Evolutionary conservation across 2,797 vertebrate species (phyloP), one percentile per base, ranked within the genome.

Genomic region (Sebastes vulpes): DNA sequence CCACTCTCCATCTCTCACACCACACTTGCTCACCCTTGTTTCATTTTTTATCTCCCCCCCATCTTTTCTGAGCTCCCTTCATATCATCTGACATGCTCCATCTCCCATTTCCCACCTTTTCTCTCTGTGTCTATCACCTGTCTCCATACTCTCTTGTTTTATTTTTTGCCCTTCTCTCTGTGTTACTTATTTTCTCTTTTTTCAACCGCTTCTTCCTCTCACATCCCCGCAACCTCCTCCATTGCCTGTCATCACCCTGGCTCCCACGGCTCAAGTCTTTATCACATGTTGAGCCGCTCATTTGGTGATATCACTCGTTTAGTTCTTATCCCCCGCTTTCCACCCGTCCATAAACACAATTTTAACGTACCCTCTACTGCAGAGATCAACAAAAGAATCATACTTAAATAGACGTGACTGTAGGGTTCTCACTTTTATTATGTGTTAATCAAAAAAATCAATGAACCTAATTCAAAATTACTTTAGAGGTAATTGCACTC

Each of bases 41-140:
- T 78, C 31, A 81, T 73, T 82, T 87, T 82, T 77, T 66, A 57
- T 72, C 9, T 5, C 50, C 54, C 66, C 25, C 32, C 9, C 14
- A 0, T 75, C 50, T 58, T 65, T 25, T 72, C 59, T 77, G 72
- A 78, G 56, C 53, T 79, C n/a, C 57, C 63, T 75, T 85, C 31
- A 75, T 46, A 65, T 71, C 79, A 65, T 72, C 59, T 65, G 64
- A 67, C 70, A 67, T 16, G 6, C 58, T 32, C 14, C 7, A n/a
- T 64, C 26, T 79, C 69, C 80, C 56, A 70, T 63, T 79, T 81
- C 35, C 32, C 58, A 70, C 61, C 29, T 64, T 77, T 56, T 66
- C 29, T 66, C 59, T 66, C 57, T 23, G 4, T 63, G 64, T 82
- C 65, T 38, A 4, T 82, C 68, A 83, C 63, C 57, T 57, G 52